phyloP scores from a whole-genome alignment of 2,888 invertebrate species.

The Escarpia spicata region DNA sequence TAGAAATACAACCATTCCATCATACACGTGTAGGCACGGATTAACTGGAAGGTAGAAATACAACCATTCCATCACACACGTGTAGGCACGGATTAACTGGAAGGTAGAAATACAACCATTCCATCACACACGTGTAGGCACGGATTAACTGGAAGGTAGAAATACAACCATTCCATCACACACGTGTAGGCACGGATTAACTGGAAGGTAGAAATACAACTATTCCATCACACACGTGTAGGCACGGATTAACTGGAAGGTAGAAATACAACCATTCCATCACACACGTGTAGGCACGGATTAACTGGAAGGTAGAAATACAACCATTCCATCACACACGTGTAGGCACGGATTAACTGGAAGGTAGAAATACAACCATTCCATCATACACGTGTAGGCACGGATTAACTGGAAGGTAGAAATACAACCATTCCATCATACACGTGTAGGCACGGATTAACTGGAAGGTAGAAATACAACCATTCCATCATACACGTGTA shows the following conservation, averaged over 20 bases:
- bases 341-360: too few species aligned
- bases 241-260: constrained; percentile 33
- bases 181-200: too few species aligned
- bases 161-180: not conserved
- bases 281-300: constrained; percentile 32
- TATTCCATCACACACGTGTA: constrained; percentile 36
- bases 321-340: not conserved
- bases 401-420: constrained; percentile 31
- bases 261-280: not conserved
- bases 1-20: not conserved
- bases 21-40: not conserved
- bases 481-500: not conserved
- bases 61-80: constrained; percentile 32
- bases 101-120: constrained; percentile 19
- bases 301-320: constrained; percentile 26
- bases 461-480: constrained; percentile 22
- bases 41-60: too few species aligned
- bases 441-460: constrained; percentile 34
- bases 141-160: constrained; percentile 28
- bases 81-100: constrained; percentile 36
- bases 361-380: not conserved
- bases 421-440: not conserved
- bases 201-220: too few species aligned
- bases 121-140: constrained; percentile 30
- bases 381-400: constrained; percentile 37